These are phyloP conservation scores for Andinoacara biseriatus DNA, from an alignment of 2,113 vertebrate genomes.

Conservation along the genomic window DNA sequence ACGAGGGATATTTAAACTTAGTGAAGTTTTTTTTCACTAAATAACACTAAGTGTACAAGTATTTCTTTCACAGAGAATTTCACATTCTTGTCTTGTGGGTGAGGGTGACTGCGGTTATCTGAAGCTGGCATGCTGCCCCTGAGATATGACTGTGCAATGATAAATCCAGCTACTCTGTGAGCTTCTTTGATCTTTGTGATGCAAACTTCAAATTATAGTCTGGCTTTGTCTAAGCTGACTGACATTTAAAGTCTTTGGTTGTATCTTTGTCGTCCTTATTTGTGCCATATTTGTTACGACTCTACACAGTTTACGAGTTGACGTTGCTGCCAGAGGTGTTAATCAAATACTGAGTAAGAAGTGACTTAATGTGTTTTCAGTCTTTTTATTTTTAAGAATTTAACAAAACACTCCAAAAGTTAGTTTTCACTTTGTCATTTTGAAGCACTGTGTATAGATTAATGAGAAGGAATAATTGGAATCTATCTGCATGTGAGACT, in stretches of 20 bases:
- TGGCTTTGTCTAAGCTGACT: background rate
- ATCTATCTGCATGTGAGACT: background rate
- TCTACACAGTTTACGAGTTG: background rate
- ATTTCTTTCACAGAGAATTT: constrained; percentile 18
- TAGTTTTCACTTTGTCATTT: background rate
- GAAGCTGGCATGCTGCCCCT: constrained; percentile 22
- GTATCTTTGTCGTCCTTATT: background rate
- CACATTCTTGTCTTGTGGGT: background rate
- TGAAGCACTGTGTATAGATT: background rate
- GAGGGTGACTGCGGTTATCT: constrained; percentile 17
- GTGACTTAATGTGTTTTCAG: background rate
- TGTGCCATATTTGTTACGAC: background rate
- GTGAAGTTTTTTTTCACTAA: background rate
- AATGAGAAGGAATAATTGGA: background rate
- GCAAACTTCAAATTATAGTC: background rate
- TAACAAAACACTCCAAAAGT: background rate
- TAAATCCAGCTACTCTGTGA: background rate
- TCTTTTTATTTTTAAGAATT: background rate
- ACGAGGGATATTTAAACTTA: background rate
- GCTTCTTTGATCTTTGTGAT: background rate
- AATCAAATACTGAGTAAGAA: background rate
- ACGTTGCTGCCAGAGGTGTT: background rate
- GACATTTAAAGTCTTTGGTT: background rate
- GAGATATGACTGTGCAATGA: constrained; percentile 41
- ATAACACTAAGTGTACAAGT: constrained; percentile 11